These are phyloP conservation scores for Muraenolepis orangiensis DNA, from an alignment of 2,797 vertebrate genomes.

Conservation along the genomic window DNA sequence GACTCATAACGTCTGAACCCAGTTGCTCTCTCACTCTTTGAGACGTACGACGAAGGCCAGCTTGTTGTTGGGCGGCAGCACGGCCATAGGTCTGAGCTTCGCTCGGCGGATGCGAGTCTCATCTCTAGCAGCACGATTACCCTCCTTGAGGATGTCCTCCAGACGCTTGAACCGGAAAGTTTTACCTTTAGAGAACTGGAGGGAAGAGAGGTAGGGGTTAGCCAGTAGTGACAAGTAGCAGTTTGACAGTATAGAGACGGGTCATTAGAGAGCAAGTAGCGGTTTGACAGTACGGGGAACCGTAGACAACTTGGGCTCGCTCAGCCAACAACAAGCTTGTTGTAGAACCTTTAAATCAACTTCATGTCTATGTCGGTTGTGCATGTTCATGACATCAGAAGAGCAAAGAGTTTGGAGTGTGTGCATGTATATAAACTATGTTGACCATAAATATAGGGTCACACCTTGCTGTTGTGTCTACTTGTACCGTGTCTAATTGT, in stretches of 20 bases:
- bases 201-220: neutral
- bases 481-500: too few species aligned
- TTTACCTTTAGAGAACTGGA: conserved; percentile 78
- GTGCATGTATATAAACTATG: too few species aligned
- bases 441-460: too few species aligned
- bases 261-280: neutral
- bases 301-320: too few species aligned
- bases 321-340: too few species aligned
- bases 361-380: too few species aligned
- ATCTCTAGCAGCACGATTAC: conserved; percentile 77
- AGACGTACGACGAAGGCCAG: conserved; percentile 86
- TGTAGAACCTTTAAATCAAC: too few species aligned
- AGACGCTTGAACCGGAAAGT: conserved; percentile 84
- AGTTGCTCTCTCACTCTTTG: conserved; percentile 72
- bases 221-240: neutral
- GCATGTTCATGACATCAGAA: neutral
- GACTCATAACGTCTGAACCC: too few species aligned
- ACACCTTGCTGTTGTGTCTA: too few species aligned
- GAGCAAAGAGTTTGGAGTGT: neutral
- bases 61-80: conserved; percentile 71
- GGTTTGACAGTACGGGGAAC: too few species aligned
- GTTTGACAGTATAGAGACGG: neutral
- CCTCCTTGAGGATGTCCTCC: conserved; percentile 82
- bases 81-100: conserved; percentile 59
- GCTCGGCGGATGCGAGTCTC: conserved; percentile 72